These are phyloP conservation scores for Drosophila kokeensis DNA, from an alignment of 2,888 invertebrate genomes.

Conservation along the genomic window DNA sequence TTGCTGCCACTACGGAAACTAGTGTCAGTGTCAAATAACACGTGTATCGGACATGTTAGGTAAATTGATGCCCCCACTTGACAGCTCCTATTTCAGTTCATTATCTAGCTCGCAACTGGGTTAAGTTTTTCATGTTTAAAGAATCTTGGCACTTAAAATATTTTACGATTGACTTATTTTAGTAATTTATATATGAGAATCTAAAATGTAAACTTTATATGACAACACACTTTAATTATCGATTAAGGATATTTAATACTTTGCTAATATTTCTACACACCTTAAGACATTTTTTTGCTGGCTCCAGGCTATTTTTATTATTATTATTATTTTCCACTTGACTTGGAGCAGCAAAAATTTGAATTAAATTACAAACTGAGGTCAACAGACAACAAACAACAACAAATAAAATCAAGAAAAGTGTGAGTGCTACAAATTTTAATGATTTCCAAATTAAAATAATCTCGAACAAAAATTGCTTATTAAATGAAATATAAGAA, in stretches of 20 bases:
- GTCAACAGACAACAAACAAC: not conserved
- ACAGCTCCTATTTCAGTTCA: not conserved
- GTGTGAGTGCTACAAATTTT: not conserved
- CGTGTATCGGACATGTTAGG: slow-evolving; percentile 43
- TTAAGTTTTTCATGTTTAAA: not conserved
- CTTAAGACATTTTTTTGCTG: not conserved
- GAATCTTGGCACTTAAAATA: not conserved
- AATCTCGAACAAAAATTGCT: not conserved
- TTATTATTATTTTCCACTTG: not conserved
- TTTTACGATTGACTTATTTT: not conserved
- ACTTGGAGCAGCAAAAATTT: not conserved
- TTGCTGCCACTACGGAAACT: slow-evolving; percentile 6
- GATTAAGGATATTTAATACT: not conserved
- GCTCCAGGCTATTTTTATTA: no score
- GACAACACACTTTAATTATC: not conserved
- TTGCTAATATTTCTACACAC: not conserved
- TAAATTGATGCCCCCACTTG: not conserved
- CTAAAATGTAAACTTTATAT: not conserved
- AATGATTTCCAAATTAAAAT: not conserved
- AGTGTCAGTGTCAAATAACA: slow-evolving; percentile 44
- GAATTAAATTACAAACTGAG: no score
- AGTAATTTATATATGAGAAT: not conserved
- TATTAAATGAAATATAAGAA: not conserved
- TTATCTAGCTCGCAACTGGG: not conserved
- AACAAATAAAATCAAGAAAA: not conserved